These are phyloP conservation scores for Otocyon megalotis DNA, from an alignment of 2,113 vertebrate species.

Conservation along the genomic window DNA sequence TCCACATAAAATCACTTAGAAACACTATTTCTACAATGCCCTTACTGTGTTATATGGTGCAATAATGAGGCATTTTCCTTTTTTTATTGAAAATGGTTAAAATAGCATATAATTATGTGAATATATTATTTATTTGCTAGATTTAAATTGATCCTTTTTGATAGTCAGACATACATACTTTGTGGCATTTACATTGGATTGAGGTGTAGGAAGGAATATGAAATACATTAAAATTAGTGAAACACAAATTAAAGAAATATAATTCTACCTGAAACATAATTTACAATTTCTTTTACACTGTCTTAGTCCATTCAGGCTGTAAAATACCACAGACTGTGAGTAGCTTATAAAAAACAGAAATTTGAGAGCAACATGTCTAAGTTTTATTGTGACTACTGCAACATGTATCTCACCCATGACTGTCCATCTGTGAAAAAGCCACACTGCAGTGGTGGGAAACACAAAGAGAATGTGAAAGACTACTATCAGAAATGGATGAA, in stretches of 20 bases:
- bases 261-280: background rate
- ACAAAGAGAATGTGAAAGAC: background rate
- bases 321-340: background rate
- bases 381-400: background rate
- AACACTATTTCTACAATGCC: background rate
- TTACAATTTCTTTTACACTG: background rate
- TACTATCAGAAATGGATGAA: background rate
- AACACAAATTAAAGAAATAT: background rate
- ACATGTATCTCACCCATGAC: background rate
- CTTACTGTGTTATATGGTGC: background rate
- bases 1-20: background rate
- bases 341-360: background rate
- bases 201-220: background rate
- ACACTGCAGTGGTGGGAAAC: background rate
- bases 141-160: background rate
- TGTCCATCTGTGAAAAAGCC: background rate
- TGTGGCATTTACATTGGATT: background rate
- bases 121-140: conserved; percentile 1
- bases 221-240: conserved; percentile 10
- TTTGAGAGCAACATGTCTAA: background rate
- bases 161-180: background rate
- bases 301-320: background rate
- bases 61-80: background rate
- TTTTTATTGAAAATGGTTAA: background rate
- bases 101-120: background rate